Conservation (phyloP, 2,797 vertebrate genomes). For the Artibeus lituratus region DNA sequence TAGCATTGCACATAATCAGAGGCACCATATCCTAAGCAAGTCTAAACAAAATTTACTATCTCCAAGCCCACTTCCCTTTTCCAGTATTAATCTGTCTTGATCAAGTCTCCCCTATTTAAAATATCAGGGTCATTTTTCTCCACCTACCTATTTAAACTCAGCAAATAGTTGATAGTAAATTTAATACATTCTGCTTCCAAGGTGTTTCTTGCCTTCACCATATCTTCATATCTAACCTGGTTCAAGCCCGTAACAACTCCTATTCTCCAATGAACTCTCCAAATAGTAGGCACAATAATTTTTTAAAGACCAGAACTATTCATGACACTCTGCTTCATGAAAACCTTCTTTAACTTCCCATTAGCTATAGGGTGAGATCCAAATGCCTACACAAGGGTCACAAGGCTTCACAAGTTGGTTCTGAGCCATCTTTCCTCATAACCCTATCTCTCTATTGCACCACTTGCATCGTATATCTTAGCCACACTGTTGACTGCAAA, state of each 20-base stretch:
- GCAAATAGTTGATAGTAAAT: not conserved
- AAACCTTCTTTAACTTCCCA: not conserved
- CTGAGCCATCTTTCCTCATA: not conserved
- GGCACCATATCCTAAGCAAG: not conserved
- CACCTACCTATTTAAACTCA: not conserved
- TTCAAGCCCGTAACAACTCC: not conserved
- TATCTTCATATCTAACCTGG: not conserved
- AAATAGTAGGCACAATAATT: not conserved
- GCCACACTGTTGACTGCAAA: not conserved
- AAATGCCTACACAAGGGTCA: not conserved
- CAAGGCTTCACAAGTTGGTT: not conserved
- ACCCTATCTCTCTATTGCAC: not conserved
- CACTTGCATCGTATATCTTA: not conserved
- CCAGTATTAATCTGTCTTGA: not conserved
- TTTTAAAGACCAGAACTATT: not conserved
- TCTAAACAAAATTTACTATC: not conserved
- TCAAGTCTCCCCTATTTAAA: not conserved
- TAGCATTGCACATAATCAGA: not conserved
- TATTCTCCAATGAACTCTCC: not conserved
- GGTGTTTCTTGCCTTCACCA: not conserved
- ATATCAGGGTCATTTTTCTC: not conserved
- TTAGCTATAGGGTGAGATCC: not conserved
- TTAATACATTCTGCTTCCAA: not conserved
- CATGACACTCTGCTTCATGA: not conserved
- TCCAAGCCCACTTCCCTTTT: not conserved